These are phyloP conservation scores for Phodopus roborovskii DNA, from an alignment of 2,113 vertebrate species.

Conservation along the genomic window DNA sequence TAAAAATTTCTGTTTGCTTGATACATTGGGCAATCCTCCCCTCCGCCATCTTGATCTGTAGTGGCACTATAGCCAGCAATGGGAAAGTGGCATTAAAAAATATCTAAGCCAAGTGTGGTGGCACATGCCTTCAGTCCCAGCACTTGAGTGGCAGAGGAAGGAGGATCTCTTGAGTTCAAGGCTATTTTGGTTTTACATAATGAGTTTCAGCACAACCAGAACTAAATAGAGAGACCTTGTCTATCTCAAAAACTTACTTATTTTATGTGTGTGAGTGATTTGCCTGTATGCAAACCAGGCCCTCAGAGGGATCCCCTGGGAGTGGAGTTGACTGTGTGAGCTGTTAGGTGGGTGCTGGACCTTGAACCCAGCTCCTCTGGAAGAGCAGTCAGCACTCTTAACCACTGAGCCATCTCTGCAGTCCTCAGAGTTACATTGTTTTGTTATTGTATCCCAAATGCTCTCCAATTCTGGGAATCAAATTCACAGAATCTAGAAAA, in stretches of 20 bases:
- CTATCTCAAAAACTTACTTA: neutral
- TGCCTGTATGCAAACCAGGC: slow-evolving; percentile 17
- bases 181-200: neutral
- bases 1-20: slow-evolving; percentile 41
- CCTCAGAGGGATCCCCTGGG: neutral
- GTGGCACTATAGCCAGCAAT: neutral
- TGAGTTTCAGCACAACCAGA: neutral
- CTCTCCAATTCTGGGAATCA: slow-evolving; percentile 67
- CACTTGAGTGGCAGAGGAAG: neutral
- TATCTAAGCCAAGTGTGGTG: neutral
- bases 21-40: slow-evolving; percentile 41
- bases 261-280: slow-evolving; percentile 14
- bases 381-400: neutral
- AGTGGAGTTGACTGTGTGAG: neutral
- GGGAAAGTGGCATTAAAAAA: slow-evolving; percentile 42
- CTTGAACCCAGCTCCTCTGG: neutral
- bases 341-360: neutral
- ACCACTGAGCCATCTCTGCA: neutral
- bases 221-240: neutral
- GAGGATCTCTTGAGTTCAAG: neutral
- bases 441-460: slow-evolving; percentile 22
- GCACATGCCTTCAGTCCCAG: neutral
- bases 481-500: slow-evolving; percentile 56
- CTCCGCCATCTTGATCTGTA: slow-evolving; percentile 56
- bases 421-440: slow-evolving; percentile 25